phyloP scores from a whole-genome alignment of 2,888 invertebrate species.

The Heliconius sara region DNA sequence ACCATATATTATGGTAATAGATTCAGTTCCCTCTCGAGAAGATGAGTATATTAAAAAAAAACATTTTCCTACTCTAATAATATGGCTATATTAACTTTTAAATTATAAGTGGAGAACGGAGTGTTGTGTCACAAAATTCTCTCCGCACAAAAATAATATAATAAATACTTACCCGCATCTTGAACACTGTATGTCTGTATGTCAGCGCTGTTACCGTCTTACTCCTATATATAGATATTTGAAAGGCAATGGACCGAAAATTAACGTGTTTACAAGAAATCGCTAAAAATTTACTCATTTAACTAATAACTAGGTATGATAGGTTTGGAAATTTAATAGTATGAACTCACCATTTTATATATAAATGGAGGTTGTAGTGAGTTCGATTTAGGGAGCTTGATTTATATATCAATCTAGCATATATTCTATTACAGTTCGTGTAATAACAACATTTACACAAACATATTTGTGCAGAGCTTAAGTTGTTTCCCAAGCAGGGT shows the following conservation, averaged over 20 bases:
- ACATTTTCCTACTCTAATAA: no score
- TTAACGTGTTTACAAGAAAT: slow-evolving; percentile 50
- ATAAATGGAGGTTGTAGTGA: no score
- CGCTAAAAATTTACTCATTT: slow-evolving; percentile 33
- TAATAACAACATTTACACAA: no score
- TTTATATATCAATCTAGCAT: no score
- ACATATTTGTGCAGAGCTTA: no score
- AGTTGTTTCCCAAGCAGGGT: no score
- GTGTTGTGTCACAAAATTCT: not conserved
- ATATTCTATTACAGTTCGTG: no score
- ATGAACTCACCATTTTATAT: not conserved
- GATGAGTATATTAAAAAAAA: no score
- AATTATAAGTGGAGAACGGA: not conserved
- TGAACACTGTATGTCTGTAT: slow-evolving; percentile 32
- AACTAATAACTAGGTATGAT: not conserved
- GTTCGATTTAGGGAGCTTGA: no score
- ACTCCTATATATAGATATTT: slow-evolving; percentile 57
- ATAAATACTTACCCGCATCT: slow-evolving; percentile 61
- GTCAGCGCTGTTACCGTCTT: slow-evolving; percentile 51
- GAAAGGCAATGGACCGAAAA: slow-evolving; percentile 56
- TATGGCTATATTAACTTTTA: not conserved
- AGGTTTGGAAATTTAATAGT: slow-evolving; percentile 1
- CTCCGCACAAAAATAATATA: not conserved
- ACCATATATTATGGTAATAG: not conserved
- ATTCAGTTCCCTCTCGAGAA: not conserved